These are phyloP conservation scores for Streptopelia turtur DNA, from an alignment of 2,797 vertebrate species.

Conservation along the genomic window DNA sequence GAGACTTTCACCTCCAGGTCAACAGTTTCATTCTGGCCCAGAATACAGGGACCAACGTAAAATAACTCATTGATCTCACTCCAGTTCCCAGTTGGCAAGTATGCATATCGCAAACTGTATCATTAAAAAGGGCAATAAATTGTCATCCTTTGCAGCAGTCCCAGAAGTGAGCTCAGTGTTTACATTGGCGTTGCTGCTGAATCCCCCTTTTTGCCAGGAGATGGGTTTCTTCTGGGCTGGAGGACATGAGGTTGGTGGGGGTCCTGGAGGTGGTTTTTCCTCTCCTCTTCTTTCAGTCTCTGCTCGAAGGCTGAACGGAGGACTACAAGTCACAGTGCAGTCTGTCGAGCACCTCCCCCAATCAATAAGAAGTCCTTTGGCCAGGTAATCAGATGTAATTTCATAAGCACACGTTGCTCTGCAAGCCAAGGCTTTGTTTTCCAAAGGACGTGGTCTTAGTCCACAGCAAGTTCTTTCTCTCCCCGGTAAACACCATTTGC, in stretches of 20 bases:
- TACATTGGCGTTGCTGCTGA: not conserved
- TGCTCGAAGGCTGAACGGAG: not conserved
- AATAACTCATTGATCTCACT: conserved; percentile 62
- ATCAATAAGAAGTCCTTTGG: not conserved
- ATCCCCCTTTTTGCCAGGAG: not conserved
- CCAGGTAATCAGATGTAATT: not conserved
- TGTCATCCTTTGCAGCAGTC: conserved; percentile 48
- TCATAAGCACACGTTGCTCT: accelerated
- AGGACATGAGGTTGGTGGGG: not conserved
- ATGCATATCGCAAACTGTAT: conserved; percentile 27
- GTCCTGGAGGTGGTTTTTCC: not conserved
- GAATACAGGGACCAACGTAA: conserved; percentile 51
- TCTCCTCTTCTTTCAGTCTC: not conserved
- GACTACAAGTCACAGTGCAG: not conserved
- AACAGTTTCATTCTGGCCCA: conserved; percentile 61
- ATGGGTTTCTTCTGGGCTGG: not conserved
- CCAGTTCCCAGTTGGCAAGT: conserved; percentile 60
- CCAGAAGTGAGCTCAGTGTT: conserved; percentile 60
- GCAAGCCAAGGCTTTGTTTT: not conserved
- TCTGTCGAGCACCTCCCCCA: not conserved
- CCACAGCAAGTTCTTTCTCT: not conserved
- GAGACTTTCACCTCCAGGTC: conserved; percentile 62
- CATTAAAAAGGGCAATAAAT: conserved; percentile 50
- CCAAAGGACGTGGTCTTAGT: not conserved
- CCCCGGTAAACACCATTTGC: not conserved